Evolutionary conservation across 2,888 invertebrate species (phyloP).

Genomic region (Tetropium fuscum): DNA sequence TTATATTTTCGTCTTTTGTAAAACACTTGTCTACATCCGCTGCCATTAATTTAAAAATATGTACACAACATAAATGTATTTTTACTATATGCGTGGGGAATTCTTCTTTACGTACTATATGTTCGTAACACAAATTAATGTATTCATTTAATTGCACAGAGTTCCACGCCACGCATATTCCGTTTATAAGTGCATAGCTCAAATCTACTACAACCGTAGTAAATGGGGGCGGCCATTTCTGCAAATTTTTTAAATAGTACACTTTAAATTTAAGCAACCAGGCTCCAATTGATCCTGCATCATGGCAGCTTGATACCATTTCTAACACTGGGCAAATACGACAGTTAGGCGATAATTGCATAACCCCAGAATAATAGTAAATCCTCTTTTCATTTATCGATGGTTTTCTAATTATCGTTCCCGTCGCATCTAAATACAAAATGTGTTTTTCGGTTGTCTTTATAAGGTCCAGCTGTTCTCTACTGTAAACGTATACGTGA

Average conservation of each 20-base stretch:
- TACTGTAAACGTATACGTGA: neutral
- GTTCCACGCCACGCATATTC: slow-evolving; percentile 5
- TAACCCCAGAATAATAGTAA: slow-evolving; percentile 4
- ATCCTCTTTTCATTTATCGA: neutral
- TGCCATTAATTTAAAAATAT: slow-evolving; percentile 24
- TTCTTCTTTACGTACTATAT: neutral
- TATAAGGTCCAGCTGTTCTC: slow-evolving; percentile 1
- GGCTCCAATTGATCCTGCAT: neutral
- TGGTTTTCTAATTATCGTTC: neutral
- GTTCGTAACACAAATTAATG: neutral
- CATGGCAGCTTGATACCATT: slow-evolving; percentile 2
- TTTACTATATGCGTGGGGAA: slow-evolving; percentile 8
- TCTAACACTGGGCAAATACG: slow-evolving; percentile 4
- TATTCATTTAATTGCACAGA: neutral
- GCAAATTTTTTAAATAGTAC: neutral
- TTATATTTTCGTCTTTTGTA: neutral
- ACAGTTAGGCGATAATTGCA: neutral
- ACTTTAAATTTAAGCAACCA: slow-evolving; percentile 1
- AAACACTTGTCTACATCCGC: slow-evolving; percentile 15
- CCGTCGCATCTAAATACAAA: slow-evolving; percentile 4
- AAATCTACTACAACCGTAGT: neutral
- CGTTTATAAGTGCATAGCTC: slow-evolving; percentile 4
- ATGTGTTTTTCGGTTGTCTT: neutral
- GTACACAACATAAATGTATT: slow-evolving; percentile 19
- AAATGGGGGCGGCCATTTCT: slow-evolving; percentile 13